Base-by-base conservation (phyloP, 2,888 invertebrate genomes). In the Drosophila anceps region DNA sequence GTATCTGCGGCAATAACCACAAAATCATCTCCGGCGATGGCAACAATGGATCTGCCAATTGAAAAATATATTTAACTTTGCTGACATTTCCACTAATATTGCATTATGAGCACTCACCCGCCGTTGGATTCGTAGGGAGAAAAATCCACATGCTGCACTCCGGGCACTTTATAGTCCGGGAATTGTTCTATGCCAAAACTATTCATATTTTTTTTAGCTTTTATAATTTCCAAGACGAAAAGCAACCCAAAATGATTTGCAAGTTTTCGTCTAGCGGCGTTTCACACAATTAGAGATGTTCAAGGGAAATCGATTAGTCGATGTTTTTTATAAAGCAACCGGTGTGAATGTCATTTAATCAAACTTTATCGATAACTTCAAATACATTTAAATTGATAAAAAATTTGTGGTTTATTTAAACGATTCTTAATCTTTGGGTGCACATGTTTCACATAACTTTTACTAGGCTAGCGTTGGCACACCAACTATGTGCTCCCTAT, bases 1-100 rank as follows among this genome's bases (percentile, higher is more conserved):
- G 98, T 98, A 92, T 99, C 99, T 0, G 98, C 98, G 7, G 98
- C 99, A 91, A 99, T 96, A 29, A 99, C 95, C 20, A 96, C 98
- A 93, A 96, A 99, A 93, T 99, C 98, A 48, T 98, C 96, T 29
- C 99, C 99, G 91, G 98, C 98, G 86, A 99, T 96, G 29, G 99
- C 99, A 55, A 99, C 96, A 64, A 98, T 95, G 91, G 98, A 98
- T 87, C 99, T 99, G 89, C 63, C 64, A 94, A 93, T 4, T 7
- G 7, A 1, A 29, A 31, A 31, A 50, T 31, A 18, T 31, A 20
- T 55, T 46, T 4, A 20, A 59, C 10, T n/a, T 54, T 27, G 8
- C 29, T n/a, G 13, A 0, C 51, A 51, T 54, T 44, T 63, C 13
- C 9, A 50, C 1, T 15, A 37, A 44, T 27, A 13, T 4, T 31